A percentile compares a stretch with the other conserved stretches of the same genome.
Evolutionary conservation across 2,888 invertebrate species (phyloP).

Genomic region (Cantharis nigra): DNA sequence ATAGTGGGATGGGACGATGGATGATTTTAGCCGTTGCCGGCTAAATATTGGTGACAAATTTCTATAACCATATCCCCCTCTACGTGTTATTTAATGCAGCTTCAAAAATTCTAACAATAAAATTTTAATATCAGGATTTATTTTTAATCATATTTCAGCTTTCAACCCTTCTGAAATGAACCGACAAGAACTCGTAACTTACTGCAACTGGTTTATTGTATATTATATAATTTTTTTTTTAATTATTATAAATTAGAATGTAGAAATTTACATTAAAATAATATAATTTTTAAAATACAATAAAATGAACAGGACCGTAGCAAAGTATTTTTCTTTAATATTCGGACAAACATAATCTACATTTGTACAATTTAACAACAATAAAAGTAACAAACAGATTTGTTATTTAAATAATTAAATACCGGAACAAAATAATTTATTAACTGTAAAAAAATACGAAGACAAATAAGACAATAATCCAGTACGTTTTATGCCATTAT

Average conservation of each 20-base stretch:
- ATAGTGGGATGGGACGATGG: slow-evolving; percentile 19
- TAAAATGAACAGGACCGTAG: background rate
- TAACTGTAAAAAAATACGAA: background rate
- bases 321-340: background rate
- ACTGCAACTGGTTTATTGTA: background rate
- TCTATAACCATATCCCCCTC: background rate
- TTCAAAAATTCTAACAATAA: slow-evolving; percentile 4
- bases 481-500: too few relatives aligned
- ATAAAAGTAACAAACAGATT: background rate
- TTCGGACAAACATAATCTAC: too few relatives aligned
- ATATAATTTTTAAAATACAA: background rate
- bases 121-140: slow-evolving; percentile 16
- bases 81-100: background rate
- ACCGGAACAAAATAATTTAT: background rate
- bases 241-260: too few relatives aligned
- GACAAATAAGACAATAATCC: too few relatives aligned
- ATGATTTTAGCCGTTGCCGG: slow-evolving; percentile 27
- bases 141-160: background rate
- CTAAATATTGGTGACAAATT: slow-evolving; percentile 22
- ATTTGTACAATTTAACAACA: background rate
- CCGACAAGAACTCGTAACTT: background rate
- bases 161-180: background rate
- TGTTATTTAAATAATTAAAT: background rate
- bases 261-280: too few relatives aligned
- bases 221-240: background rate